Evolutionary conservation across 2,888 invertebrate genomes (phyloP).

Genomic region (Zelleria hepariella): DNA sequence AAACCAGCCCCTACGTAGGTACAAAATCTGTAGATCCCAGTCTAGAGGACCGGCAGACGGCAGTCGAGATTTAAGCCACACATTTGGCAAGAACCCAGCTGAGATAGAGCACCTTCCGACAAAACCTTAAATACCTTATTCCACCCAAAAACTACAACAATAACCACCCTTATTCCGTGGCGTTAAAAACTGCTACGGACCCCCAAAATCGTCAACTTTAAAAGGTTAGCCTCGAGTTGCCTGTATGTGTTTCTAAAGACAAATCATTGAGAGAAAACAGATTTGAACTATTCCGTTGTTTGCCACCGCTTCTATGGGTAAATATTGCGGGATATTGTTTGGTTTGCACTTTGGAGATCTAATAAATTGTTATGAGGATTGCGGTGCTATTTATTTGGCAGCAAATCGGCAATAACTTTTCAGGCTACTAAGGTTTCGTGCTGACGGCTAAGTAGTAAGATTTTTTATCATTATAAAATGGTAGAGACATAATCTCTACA

Average conservation of each 20-base stretch:
- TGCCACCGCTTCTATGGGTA: slow-evolving; percentile 22
- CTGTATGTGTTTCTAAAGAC: slow-evolving; percentile 38
- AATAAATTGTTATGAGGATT: not conserved
- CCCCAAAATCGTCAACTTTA: not conserved
- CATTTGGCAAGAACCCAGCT: slow-evolving; percentile 64
- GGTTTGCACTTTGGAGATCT: slow-evolving; percentile 34
- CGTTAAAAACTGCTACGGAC: no score
- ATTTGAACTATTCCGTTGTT: slow-evolving; percentile 56
- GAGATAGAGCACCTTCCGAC: slow-evolving; percentile 28
- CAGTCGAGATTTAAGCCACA: slow-evolving; percentile 30
- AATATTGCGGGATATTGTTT: slow-evolving; percentile 39
- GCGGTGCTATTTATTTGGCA: not conserved
- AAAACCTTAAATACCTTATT: not conserved
- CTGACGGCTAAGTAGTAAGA: no score
- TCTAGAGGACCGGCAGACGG: not conserved
- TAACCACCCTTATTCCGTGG: not conserved
- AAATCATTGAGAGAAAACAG: slow-evolving; percentile 69
- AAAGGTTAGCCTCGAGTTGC: not conserved
- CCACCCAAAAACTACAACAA: not conserved
- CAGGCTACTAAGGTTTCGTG: not conserved
- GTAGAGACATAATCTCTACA: no score
- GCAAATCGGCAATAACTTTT: not conserved
- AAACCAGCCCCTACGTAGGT: no score
- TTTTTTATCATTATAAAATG: no score
- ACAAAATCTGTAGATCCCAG: not conserved